Evolutionary conservation across 1,140 invertebrate species (phyloP).

Genomic region (Cydia fagiglandana): DNA sequence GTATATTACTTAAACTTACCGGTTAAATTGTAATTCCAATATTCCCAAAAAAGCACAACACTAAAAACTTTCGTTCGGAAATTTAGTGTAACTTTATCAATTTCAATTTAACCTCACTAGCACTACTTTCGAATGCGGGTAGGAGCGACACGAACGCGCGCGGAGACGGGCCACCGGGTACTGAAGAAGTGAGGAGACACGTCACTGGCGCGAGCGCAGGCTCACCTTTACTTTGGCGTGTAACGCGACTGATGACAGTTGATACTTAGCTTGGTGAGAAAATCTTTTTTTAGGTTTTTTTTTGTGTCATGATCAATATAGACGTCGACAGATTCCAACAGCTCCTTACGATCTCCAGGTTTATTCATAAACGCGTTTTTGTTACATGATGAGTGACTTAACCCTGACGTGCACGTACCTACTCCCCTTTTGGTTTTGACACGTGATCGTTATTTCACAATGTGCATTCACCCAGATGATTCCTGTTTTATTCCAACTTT

Average conservation of each 20-base stretch:
- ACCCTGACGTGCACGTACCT: too few species aligned
- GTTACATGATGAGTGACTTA: too few species aligned
- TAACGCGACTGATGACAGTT: conserved; percentile 47
- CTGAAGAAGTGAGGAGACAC: conserved; percentile 65
- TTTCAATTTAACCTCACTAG: conserved; percentile 19
- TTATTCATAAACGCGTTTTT: too few species aligned
- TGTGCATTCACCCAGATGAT: too few species aligned
- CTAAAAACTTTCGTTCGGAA: conserved; percentile 13
- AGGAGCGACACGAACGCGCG: conserved; percentile 41
- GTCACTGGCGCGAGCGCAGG: conserved; percentile 70
- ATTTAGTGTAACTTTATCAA: not conserved
- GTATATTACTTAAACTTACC: not conserved
- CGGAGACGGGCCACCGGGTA: conserved; percentile 58
- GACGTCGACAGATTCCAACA: too few species aligned
- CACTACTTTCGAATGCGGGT: conserved; percentile 23
- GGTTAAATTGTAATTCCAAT: conserved; percentile 9
- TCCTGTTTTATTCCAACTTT: too few species aligned
- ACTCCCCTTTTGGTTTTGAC: too few species aligned
- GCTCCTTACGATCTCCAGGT: too few species aligned
- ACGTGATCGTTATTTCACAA: too few species aligned
- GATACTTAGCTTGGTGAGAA: conserved; percentile 41
- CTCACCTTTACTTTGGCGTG: conserved; percentile 67
- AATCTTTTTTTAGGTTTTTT: not conserved
- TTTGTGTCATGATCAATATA: too few species aligned
- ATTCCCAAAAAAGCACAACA: conserved; percentile 3